Percentiles rank a stretch among this genome's conserved stretches.
These are phyloP conservation scores for Subanguina moxae DNA, from an alignment of 1,140 invertebrate genomes.

Conservation along the genomic window DNA sequence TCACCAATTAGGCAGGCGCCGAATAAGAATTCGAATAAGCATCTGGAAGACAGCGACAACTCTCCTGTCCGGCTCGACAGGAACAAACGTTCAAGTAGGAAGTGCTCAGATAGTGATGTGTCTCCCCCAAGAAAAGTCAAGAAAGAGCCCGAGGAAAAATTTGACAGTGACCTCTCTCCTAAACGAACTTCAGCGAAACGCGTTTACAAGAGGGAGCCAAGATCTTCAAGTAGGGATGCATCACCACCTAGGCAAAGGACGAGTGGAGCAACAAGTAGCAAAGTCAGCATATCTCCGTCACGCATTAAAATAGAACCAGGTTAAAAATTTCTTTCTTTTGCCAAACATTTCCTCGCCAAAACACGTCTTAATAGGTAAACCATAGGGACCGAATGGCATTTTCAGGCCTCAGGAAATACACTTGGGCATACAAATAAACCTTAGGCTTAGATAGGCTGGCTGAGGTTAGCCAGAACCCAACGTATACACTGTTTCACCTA, in stretches of 20 bases:
- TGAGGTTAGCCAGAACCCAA: no score
- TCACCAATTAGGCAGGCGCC: neutral
- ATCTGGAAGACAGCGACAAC: neutral
- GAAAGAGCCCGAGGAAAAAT: neutral
- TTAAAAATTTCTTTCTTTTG: neutral
- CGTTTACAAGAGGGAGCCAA: no score
- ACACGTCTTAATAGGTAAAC: no score
- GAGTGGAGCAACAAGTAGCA: neutral
- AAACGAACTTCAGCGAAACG: neutral
- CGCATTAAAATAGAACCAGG: slow-evolving; percentile 1
- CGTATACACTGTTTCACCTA: no score
- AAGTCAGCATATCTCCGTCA: neutral
- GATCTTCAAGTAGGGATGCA: neutral
- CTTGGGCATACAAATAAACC: no score
- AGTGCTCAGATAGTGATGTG: neutral
- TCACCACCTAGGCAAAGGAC: neutral
- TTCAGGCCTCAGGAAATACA: no score
- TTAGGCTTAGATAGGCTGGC: no score
- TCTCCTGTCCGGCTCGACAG: neutral
- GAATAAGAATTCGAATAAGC: neutral
- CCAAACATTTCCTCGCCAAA: no score
- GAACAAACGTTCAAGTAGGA: neutral
- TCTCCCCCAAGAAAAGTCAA: neutral
- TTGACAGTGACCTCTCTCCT: neutral
- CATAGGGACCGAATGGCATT: no score